These are phyloP conservation scores for Myrmecophaga tridactyla DNA, from an alignment of 2,113 vertebrate species.

Conservation along the genomic window DNA sequence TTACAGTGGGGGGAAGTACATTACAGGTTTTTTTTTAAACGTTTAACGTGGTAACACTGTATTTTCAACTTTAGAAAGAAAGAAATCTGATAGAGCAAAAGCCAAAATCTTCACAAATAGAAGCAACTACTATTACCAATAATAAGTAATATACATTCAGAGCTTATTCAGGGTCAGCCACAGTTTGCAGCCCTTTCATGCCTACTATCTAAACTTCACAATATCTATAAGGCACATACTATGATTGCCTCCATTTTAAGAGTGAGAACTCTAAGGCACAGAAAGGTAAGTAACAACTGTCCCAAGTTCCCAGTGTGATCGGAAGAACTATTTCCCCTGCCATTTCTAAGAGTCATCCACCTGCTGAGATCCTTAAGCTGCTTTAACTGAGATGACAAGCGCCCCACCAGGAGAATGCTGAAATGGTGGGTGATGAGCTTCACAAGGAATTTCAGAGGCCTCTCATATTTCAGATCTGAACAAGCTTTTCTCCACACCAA, in stretches of 20 bases:
- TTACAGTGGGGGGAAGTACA: neutral
- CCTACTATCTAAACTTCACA: neutral
- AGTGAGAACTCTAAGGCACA: neutral
- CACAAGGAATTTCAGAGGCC: neutral
- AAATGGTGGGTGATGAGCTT: neutral
- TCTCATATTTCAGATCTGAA: neutral
- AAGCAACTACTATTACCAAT: neutral
- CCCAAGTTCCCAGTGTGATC: neutral
- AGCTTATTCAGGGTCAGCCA: neutral
- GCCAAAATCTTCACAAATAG: slow-evolving; percentile 25
- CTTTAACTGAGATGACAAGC: neutral
- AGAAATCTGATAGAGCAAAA: slow-evolving; percentile 24
- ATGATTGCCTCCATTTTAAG: neutral
- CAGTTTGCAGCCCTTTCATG: neutral
- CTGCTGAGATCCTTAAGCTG: neutral
- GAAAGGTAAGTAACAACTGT: neutral
- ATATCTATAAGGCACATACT: neutral
- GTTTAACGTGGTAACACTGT: neutral
- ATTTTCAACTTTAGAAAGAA: neutral
- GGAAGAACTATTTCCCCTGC: neutral
- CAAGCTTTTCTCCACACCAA: neutral
- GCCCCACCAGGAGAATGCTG: neutral
- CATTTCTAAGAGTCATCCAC: neutral
- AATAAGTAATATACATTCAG: neutral
- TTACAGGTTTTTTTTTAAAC: neutral